These are phyloP conservation scores for Tapirus terrestris DNA, from an alignment of 2,113 vertebrate genomes.

Conservation along the genomic window DNA sequence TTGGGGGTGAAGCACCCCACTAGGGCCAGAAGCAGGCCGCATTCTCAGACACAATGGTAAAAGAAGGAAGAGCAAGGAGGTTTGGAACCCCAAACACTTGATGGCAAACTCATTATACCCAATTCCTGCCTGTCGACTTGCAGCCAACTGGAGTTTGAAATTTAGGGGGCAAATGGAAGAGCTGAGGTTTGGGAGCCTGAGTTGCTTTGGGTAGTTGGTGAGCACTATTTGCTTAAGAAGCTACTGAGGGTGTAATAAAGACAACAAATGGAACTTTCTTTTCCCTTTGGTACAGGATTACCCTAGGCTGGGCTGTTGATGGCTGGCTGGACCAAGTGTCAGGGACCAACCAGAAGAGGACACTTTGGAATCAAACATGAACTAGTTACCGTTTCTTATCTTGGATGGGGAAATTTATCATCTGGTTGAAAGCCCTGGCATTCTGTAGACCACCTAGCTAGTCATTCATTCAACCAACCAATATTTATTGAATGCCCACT, in stretches of 20 bases:
- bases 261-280: neutral
- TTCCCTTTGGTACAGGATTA: neutral
- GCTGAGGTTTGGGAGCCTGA: neutral
- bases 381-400: neutral
- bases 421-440: neutral
- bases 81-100: neutral
- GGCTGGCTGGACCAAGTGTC: neutral
- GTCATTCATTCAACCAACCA: neutral
- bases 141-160: neutral
- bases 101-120: neutral
- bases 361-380: slow-evolving; percentile 13
- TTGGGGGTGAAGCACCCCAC: neutral
- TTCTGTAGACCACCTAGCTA: neutral
- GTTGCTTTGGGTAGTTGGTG: neutral
- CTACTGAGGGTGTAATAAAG: neutral
- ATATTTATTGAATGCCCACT: neutral
- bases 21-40: neutral
- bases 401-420: neutral
- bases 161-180: neutral
- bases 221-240: neutral
- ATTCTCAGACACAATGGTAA: neutral
- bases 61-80: neutral
- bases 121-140: neutral
- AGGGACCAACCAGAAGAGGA: neutral
- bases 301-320: neutral